A percentile compares a stretch with the other conserved stretches of the same genome.
These are phyloP conservation scores for Ispidina picta DNA, from an alignment of 2,797 vertebrate species.

Conservation along the genomic window DNA sequence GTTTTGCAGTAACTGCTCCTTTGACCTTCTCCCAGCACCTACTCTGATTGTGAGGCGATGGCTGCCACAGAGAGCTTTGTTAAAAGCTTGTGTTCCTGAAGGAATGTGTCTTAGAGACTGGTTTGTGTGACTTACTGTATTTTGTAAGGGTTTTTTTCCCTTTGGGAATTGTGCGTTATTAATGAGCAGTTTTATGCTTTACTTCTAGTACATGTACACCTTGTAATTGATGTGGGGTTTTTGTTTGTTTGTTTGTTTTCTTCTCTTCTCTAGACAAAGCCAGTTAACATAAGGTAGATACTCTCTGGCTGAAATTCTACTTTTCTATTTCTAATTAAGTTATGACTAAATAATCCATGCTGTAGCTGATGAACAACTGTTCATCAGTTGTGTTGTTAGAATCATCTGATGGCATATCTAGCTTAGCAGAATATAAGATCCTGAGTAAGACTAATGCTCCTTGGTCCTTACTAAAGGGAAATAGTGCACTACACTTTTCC, in stretches of 20 bases:
- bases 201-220: slow-evolving; percentile 4
- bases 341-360: slow-evolving; percentile 27
- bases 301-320: slow-evolving; percentile 27
- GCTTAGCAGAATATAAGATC: background rate
- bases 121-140: slow-evolving; percentile 69
- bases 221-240: slow-evolving; percentile 15
- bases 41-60: slow-evolving; percentile 27
- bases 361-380: background rate
- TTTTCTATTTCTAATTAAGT: slow-evolving; percentile 42
- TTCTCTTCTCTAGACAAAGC: slow-evolving; percentile 23
- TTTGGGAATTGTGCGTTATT: slow-evolving; percentile 69
- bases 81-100: slow-evolving; percentile 59
- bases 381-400: background rate
- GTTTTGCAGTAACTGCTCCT: background rate
- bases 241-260: slow-evolving; percentile 1
- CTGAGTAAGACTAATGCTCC: background rate
- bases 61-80: slow-evolving; percentile 61
- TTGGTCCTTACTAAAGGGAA: slow-evolving; percentile 42
- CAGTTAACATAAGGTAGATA: slow-evolving; percentile 13
- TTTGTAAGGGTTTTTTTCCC: slow-evolving; percentile 65
- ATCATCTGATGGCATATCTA: background rate
- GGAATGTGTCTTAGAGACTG: slow-evolving; percentile 54
- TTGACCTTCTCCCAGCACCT: slow-evolving; percentile 2
- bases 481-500: background rate
- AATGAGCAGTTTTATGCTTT: slow-evolving; percentile 75